Evolutionary conservation across 2,888 invertebrate genomes (phyloP).

Genomic region (Hirtodrosophila alboralis): DNA sequence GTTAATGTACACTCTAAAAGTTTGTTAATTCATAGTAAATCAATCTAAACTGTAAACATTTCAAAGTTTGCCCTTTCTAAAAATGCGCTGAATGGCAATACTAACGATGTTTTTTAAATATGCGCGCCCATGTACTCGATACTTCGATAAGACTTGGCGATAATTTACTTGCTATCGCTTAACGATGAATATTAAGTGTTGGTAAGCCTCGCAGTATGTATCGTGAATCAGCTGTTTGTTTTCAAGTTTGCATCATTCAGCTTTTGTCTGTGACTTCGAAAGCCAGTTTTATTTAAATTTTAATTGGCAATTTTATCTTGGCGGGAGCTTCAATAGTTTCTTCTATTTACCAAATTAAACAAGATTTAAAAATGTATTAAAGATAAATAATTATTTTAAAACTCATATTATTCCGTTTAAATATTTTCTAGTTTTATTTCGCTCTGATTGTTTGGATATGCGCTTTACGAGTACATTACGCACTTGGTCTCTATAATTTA

Average conservation of each 20-base stretch:
- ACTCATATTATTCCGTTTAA: slow-evolving; percentile 29
- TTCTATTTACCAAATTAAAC: background rate
- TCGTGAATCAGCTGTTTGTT: slow-evolving; percentile 2
- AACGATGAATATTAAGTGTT: slow-evolving; percentile 2
- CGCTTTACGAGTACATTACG: slow-evolving; percentile 61
- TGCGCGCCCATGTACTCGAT: slow-evolving; percentile 14
- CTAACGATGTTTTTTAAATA: background rate
- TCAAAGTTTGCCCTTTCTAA: too few relatives aligned
- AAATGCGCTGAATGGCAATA: background rate
- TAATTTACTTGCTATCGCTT: background rate
- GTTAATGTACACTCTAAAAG: too few relatives aligned
- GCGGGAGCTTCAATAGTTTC: too few relatives aligned
- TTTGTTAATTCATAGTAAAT: too few relatives aligned
- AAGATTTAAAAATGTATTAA: background rate
- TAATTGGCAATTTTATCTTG: too few relatives aligned
- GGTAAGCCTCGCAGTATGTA: background rate
- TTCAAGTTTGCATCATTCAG: too few relatives aligned
- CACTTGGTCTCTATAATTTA: slow-evolving; percentile 45
- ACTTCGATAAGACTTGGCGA: slow-evolving; percentile 15
- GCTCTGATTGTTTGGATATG: slow-evolving; percentile 73
- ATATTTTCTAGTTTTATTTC: slow-evolving; percentile 75
- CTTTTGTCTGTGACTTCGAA: background rate
- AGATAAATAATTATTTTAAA: background rate
- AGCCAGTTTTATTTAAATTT: too few relatives aligned
- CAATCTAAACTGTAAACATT: too few relatives aligned